These are phyloP conservation scores for Bagarius yarrelli DNA, from an alignment of 2,113 vertebrate species.

Conservation along the genomic window DNA sequence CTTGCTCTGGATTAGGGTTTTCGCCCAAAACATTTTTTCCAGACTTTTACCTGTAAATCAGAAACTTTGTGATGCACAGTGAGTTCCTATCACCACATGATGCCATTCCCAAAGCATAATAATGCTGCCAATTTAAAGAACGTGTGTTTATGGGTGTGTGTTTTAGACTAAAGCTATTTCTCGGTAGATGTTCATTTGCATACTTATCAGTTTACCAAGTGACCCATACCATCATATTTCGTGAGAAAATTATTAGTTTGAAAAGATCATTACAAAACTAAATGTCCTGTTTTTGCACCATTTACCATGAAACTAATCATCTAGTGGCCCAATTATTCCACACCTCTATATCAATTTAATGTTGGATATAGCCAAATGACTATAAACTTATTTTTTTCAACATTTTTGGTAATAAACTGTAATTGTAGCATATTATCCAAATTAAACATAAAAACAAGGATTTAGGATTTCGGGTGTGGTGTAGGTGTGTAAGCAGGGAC, in stretches of 20 bases:
- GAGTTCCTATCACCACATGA: background rate
- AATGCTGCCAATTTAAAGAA: background rate
- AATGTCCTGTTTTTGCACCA: background rate
- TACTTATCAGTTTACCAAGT: background rate
- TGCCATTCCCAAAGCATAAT: background rate
- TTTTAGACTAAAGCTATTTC: background rate
- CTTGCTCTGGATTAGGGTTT: too few species aligned
- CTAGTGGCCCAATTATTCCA: background rate
- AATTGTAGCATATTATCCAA: background rate
- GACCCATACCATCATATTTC: background rate
- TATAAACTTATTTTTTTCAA: background rate
- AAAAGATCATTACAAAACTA: background rate
- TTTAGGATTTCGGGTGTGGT: background rate
- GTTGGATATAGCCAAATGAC: too few species aligned
- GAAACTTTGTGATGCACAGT: background rate
- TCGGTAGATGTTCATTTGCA: background rate
- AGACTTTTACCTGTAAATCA: background rate
- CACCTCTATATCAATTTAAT: background rate
- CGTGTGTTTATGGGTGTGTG: background rate
- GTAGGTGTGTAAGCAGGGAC: background rate
- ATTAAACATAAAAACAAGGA: background rate
- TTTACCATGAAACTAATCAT: background rate
- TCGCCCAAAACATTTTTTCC: background rate
- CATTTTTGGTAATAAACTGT: background rate
- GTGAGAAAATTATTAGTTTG: background rate